These are phyloP conservation scores for Cairina moschata DNA, from an alignment of 2,113 vertebrate genomes.

Conservation along the genomic window DNA sequence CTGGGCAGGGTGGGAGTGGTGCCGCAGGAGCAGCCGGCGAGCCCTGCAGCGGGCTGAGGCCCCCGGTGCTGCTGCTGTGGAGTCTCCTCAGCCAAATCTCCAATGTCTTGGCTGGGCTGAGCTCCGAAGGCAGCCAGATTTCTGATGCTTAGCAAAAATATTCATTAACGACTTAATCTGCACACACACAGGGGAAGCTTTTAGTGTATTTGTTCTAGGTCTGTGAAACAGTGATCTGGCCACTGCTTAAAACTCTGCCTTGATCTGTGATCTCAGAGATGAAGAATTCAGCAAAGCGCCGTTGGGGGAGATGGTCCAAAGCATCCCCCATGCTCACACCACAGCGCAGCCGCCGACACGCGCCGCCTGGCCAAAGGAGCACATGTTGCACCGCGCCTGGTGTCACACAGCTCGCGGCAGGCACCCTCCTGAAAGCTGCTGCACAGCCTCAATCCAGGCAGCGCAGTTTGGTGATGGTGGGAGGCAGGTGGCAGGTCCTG, in stretches of 20 bases:
- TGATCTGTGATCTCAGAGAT: slow-evolving; percentile 50
- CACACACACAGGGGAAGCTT: slow-evolving; percentile 28
- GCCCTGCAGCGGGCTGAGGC: not conserved
- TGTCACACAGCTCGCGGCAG: no score
- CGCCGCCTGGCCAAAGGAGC: rapidly evolving
- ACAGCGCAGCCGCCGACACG: not conserved
- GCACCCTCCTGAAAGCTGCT: not conserved
- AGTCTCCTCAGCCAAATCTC: slow-evolving; percentile 31
- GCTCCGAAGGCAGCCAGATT: slow-evolving; percentile 22
- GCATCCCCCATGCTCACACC: not conserved
- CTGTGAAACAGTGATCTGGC: slow-evolving; percentile 55
- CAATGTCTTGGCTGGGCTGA: slow-evolving; percentile 26
- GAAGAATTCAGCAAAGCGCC: slow-evolving; percentile 35
- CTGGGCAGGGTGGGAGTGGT: rapidly evolving
- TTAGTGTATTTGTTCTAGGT: slow-evolving; percentile 51
- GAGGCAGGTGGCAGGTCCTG: no score
- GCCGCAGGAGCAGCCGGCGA: not conserved
- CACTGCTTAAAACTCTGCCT: slow-evolving; percentile 36
- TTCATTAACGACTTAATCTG: slow-evolving; percentile 67
- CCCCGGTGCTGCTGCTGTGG: not conserved
- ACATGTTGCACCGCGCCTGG: not conserved
- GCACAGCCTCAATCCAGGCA: not conserved
- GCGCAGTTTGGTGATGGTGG: not conserved
- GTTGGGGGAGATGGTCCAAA: not conserved
- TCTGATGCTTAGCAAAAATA: slow-evolving; percentile 57